Base-by-base conservation (phyloP, 2,888 invertebrate genomes). In the Papilio protenor region DNA sequence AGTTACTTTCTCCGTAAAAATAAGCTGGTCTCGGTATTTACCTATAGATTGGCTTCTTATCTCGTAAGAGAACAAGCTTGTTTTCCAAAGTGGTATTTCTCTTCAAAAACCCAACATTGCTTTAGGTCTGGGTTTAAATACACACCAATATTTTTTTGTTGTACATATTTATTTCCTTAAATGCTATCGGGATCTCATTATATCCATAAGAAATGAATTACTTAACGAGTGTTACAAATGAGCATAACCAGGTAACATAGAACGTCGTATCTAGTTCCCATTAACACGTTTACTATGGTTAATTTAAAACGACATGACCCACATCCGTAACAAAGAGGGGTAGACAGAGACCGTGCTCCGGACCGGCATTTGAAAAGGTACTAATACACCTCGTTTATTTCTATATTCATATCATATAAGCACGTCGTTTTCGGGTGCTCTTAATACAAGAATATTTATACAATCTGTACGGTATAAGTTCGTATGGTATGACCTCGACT, bases 191-290 rank as follows among this genome's bases (percentile, higher is more conserved):
- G 3, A 49, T 47, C 47, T 23, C 16, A 71, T 12, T 49, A 33
- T 72, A 55, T 16, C 27, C n/a, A 72, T 55, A 72, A 72, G 10
- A 72, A 72, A 72, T 33, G 52, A 55, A 33, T 55, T 72, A 27
- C 33, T 72, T 72, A 72, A 72, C 18, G 72, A 33, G 55, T 72
- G 55, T 72, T 18, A 52, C 40, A 45, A 66, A 66, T 8, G 16
- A 33, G 16, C 8, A n/a, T 72, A 72, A 72, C 72, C 72, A 27
- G 27, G 52, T 72, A 18, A 72, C 72, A 72, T 52, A 72, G 27
- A 71, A 52, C 45, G 1, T 52, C 40, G 5, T 21, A 66, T 66
- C n/a, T 66, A 45, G 4, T 45, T 66, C 40, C 45, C 66, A 66
- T 66, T 66, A 45, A 45, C 66, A 45, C 21, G 16, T 66, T 66